Conservation (phyloP, 2,797 vertebrate species). For the Phrynocephalus vlangalii region DNA sequence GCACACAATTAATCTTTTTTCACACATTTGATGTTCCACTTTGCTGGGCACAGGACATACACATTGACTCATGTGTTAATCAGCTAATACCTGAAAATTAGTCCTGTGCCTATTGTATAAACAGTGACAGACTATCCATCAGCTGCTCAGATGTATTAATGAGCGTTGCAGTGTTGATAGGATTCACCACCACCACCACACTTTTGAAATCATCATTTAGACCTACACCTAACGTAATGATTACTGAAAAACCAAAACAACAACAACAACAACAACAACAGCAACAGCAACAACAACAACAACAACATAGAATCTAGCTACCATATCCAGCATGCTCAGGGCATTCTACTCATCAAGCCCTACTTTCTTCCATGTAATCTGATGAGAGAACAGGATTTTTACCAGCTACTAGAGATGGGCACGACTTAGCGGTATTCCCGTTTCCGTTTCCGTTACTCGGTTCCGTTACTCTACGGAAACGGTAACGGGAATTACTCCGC, state of each 20-base stretch:
- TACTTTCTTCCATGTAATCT: slow-evolving; percentile 6
- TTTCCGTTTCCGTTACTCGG: too few relatives aligned
- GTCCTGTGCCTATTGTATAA: slow-evolving; percentile 72
- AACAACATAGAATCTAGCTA: neutral
- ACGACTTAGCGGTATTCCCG: too few relatives aligned
- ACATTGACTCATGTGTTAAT: slow-evolving; percentile 76
- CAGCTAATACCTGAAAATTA: slow-evolving; percentile 76
- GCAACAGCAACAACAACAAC: too few relatives aligned
- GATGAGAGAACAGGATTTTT: neutral
- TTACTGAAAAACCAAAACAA: neutral
- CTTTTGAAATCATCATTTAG: too few relatives aligned
- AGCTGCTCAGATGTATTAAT: slow-evolving; percentile 65
- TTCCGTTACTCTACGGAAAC: too few relatives aligned
- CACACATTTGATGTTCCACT: slow-evolving; percentile 74
- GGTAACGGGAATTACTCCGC: too few relatives aligned
- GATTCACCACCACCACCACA: too few relatives aligned
- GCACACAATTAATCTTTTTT: slow-evolving; percentile 76
- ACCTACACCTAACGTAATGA: neutral
- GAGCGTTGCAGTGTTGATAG: slow-evolving; percentile 59
- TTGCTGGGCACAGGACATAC: slow-evolving; percentile 75
- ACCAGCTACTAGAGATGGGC: too few relatives aligned
- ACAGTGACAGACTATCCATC: slow-evolving; percentile 74
- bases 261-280: too few relatives aligned
- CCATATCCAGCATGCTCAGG: neutral
- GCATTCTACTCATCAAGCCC: neutral